Conservation (phyloP, 2,888 invertebrate genomes). For the Mactromeris polynyma region DNA sequence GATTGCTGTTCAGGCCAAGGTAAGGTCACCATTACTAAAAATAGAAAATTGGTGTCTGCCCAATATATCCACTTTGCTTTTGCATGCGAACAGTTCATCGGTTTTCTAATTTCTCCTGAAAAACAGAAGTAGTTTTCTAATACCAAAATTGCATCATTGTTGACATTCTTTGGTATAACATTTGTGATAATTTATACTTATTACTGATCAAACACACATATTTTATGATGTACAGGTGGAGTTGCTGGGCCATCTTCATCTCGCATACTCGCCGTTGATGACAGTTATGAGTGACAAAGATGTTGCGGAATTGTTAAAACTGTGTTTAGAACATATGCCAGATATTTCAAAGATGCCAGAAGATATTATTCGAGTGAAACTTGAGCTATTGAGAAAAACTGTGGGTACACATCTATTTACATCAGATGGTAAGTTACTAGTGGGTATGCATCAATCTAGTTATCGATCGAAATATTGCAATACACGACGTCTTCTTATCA, state of each 20-base stretch:
- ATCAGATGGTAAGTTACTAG: constrained; percentile 90
- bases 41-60: too few species aligned
- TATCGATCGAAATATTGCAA: too few species aligned
- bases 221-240: constrained; percentile 90
- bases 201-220: too few species aligned
- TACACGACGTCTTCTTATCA: too few species aligned
- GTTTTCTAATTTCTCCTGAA: too few species aligned
- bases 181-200: background rate
- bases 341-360: constrained; percentile 90
- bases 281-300: constrained; percentile 90
- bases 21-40: too few species aligned
- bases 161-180: too few species aligned
- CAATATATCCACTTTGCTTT: too few species aligned
- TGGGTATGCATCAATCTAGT: too few species aligned
- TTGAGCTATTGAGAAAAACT: constrained; percentile 94
- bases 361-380: constrained; percentile 92
- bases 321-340: constrained; percentile 93
- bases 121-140: background rate
- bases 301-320: constrained; percentile 92
- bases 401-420: constrained; percentile 92
- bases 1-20: too few species aligned
- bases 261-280: constrained; percentile 93
- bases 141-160: background rate
- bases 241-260: constrained; percentile 92
- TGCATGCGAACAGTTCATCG: too few species aligned